Evolutionary conservation across 2,888 invertebrate species (phyloP).

Genomic region (Leptopilina syphax): DNA sequence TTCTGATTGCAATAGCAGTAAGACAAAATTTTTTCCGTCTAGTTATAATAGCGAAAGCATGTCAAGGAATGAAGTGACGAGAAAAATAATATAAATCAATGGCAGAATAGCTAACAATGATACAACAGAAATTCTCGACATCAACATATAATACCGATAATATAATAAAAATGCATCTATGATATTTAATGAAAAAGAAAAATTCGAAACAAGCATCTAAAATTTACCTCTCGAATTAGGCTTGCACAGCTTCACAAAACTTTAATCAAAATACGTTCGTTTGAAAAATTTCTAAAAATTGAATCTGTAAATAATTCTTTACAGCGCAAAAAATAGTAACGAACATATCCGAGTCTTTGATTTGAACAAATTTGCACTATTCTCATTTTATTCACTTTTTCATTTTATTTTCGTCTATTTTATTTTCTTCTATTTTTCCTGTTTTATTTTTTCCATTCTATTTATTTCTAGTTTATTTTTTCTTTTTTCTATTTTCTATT

Average conservation of each 20-base stretch:
- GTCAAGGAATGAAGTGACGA: conserved; percentile 51
- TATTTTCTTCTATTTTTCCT: too few relatives aligned
- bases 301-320: too few relatives aligned
- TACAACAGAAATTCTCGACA: conserved; percentile 37
- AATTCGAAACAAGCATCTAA: conserved; percentile 61
- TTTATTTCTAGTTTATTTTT: too few relatives aligned
- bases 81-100: conserved; percentile 48
- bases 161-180: conserved; percentile 34
- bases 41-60: conserved; percentile 28
- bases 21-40: conserved; percentile 27
- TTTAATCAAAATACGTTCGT: neutral
- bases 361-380: conserved; percentile 20
- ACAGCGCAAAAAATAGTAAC: neutral
- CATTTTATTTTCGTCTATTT: too few relatives aligned
- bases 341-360: neutral
- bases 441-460: too few relatives aligned
- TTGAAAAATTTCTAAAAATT: too few relatives aligned
- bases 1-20: conserved; percentile 23
- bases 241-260: conserved; percentile 18
- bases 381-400: neutral
- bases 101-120: conserved; percentile 42
- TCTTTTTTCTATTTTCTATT: too few relatives aligned
- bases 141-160: conserved; percentile 36
- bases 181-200: conserved; percentile 56
- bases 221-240: conserved; percentile 49